Evolutionary conservation across 2,113 vertebrate species (phyloP), one percentile per base, ranked within the genome.

Genomic region (Garra rufa): DNA sequence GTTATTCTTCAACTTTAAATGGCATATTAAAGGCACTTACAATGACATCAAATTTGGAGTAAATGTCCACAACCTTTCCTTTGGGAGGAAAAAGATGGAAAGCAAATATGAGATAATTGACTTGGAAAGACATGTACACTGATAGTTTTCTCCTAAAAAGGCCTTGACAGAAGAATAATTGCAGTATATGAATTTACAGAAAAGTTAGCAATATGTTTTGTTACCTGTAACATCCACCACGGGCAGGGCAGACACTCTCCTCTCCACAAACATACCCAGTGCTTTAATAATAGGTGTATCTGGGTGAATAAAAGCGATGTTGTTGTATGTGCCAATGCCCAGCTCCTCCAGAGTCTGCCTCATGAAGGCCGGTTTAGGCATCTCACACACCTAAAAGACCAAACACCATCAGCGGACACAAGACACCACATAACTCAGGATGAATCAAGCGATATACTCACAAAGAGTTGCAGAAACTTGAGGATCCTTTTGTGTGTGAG

Each of bases 31-130:
- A 76, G 1, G 30, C 26, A 99, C 98, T 99, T 96, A 99, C 98
- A 92, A 99, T 99, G 88, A 99, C 98, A 91, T 99, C 98, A 93
- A 99, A 99, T 94, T 99, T 99, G 93, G 98, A 99, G 95, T 99
- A 99, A 96, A 99, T 99, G 95, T 99, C 98, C 94, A 99, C 98
- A 91, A 99, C 98, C 93, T 97, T 99, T 90, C 98, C 98, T 99
- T 91, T 57, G 92, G 93, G 89, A 89, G 1, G 84, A 1, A 65
- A 85, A 87, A 71, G 11, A 28, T 19, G 34, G 2, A 26, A 24
- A 71, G 7, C 41, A 57, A 13, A 21, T 19, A 8, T 50, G 38
- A 19, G 28, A 65, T 1, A 65, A 30, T 30, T 65, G 2, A 41
- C 19, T 11, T 11, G 1, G 30, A 69, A 21, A 69, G 1, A 13